Evolutionary conservation across 1,140 invertebrate genomes (phyloP).

Genomic region (Araneus ventricosus): DNA sequence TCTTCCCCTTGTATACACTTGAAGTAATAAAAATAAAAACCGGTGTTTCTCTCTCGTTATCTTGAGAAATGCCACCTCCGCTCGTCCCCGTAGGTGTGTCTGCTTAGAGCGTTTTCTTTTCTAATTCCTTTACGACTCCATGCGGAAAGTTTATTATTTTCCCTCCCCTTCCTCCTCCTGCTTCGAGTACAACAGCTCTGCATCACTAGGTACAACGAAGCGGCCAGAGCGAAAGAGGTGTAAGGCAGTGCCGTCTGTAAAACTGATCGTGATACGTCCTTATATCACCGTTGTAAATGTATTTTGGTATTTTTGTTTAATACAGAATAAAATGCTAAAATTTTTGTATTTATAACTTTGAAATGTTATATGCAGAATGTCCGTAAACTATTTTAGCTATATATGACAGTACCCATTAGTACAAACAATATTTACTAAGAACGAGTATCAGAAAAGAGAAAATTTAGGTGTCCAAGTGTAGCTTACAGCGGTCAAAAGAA

Average conservation of each 20-base stretch:
- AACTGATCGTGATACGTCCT: not conserved
- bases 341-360: too few relatives aligned
- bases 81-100: conserved; percentile 6
- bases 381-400: too few relatives aligned
- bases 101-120: not conserved
- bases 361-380: too few relatives aligned
- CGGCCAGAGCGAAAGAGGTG: not conserved
- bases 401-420: too few relatives aligned
- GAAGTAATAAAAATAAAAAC: conserved; percentile 25
- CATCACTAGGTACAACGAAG: not conserved
- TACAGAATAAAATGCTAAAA: too few relatives aligned
- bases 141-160: conserved; percentile 37
- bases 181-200: not conserved
- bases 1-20: not conserved
- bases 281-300: too few relatives aligned
- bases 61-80: conserved; percentile 5
- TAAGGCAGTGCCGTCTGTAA: not conserved
- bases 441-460: too few relatives aligned
- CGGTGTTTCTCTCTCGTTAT: conserved; percentile 27
- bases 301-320: too few relatives aligned
- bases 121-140: conserved; percentile 33
- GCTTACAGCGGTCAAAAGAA: too few relatives aligned
- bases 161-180: not conserved
- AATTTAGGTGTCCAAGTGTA: too few relatives aligned
- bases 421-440: too few relatives aligned